These are phyloP conservation scores for Caenorhabditis sp. DNA, from an alignment of 2,888 invertebrate genomes.

Conservation along the genomic window DNA sequence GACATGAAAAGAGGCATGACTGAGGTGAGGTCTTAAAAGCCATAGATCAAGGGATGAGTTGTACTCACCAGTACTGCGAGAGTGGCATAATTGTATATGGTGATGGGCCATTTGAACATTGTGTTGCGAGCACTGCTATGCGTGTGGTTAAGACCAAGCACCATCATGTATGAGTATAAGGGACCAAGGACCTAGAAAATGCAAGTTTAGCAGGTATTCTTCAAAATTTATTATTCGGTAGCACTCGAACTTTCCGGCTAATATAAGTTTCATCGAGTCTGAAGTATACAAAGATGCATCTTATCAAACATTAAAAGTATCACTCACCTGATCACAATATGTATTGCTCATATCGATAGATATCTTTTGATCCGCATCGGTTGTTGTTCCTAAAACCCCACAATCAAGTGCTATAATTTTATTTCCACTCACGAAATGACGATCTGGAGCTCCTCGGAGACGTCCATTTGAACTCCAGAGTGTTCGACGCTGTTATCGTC, in stretches of 20 bases:
- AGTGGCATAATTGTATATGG: conserved; percentile 69
- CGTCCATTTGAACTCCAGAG: conserved; percentile 68
- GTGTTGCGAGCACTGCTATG: conserved; percentile 60
- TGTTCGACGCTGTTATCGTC: conserved; percentile 66
- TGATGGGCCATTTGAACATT: conserved; percentile 66
- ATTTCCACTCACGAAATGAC: conserved; percentile 48
- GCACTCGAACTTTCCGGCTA: too few relatives aligned
- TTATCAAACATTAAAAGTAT: too few relatives aligned
- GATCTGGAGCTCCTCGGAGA: conserved; percentile 63
- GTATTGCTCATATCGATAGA: conserved; percentile 74
- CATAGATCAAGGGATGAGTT: background rate
- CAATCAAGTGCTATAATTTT: background rate
- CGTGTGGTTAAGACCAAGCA: conserved; percentile 71
- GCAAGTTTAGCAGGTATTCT: too few relatives aligned
- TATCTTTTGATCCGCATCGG: conserved; percentile 60
- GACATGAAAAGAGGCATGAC: conserved; percentile 3
- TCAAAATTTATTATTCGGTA: too few relatives aligned
- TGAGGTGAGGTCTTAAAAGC: background rate
- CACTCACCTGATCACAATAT: conserved; percentile 68
- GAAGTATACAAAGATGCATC: background rate
- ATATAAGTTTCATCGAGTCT: background rate
- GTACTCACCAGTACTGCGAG: conserved; percentile 59
- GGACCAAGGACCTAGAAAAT: conserved; percentile 65
- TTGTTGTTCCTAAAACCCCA: conserved; percentile 37
- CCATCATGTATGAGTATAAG: conserved; percentile 73